These are phyloP conservation scores for Alces alces DNA, from an alignment of 2,113 vertebrate species.

Conservation along the genomic window DNA sequence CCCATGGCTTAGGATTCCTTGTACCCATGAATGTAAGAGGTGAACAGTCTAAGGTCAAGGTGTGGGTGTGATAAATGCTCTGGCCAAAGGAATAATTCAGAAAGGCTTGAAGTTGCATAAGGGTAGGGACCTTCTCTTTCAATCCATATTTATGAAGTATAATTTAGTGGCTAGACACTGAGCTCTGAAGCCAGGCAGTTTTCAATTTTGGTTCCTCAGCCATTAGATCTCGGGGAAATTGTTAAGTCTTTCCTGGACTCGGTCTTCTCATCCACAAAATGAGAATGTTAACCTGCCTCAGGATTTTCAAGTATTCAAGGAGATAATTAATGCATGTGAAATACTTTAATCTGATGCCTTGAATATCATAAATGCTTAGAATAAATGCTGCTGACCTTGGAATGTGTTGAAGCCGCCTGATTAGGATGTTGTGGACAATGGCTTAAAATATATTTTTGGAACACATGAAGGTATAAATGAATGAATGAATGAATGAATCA, in stretches of 20 bases:
- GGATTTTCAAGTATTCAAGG: not conserved
- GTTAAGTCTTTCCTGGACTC: not conserved
- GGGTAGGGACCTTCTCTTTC: not conserved
- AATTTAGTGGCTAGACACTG: not conserved
- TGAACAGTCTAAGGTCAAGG: not conserved
- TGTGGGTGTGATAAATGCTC: not conserved
- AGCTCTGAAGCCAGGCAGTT: not conserved
- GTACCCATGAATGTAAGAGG: not conserved
- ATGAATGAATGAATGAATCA: not conserved
- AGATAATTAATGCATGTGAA: not conserved
- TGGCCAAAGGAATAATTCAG: not conserved
- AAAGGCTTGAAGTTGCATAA: not conserved
- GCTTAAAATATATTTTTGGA: not conserved
- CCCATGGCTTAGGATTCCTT: not conserved
- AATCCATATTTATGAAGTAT: not conserved
- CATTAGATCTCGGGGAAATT: not conserved
- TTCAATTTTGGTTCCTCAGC: not conserved
- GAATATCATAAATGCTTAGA: not conserved
- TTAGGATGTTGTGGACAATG: not conserved
- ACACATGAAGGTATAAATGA: not conserved
- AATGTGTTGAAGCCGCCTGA: not conserved
- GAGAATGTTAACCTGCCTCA: not conserved
- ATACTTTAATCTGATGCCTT: not conserved
- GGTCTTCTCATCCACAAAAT: not conserved
- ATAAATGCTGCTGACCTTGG: not conserved